Base-by-base conservation (phyloP, 1,140 invertebrate genomes). In the Danaus plexippus region DNA sequence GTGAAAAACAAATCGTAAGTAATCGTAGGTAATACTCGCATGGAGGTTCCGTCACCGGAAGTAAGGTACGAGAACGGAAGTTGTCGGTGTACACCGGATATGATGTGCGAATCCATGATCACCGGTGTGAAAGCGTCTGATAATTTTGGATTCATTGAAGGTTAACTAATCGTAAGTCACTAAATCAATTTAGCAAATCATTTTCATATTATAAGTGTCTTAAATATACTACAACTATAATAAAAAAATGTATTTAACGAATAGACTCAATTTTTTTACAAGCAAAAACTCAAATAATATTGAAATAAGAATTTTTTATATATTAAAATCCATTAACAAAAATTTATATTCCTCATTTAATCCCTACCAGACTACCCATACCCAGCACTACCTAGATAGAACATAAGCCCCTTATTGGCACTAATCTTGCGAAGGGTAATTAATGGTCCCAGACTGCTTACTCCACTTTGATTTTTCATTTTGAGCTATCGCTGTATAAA, bases 81-180 rank as follows among this genome's bases (percentile, higher is more conserved):
- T 67, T 64, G 61, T 67, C 69, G 71, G 74, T 73, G 72, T 72
- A 72, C 67, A 68, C 64, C 73, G 80, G 80, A 83, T 77, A 83
- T 83, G 75, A 80, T 67, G 76, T 71, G 71, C 72, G 69, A 80
- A 79, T 78, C 77, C 67, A 71, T 71, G 76, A 83, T 80, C 75
- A 80, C 80, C 80, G 70, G 53, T 43, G 43, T 11, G 22, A 45
- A 40, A 13, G 44, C 9, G 47, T 43, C 22, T 32, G 22, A 32
- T 32, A 32, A 32, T 32, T 46, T 12, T 55, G 43, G 43, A 43
- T 57, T 57, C 18, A 48, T 44, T 50, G 13, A 22, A 54, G 47
- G 54, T 59, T 47, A 15, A 18, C 18, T 43, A 43, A 40, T 56
- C 48, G n/a, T 50, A 8, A 42, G 48, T 15, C 15, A 15, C 15